Base-by-base conservation (phyloP, 2,113 vertebrate genomes). In the Sinocyclocheilus anshuiensis region DNA sequence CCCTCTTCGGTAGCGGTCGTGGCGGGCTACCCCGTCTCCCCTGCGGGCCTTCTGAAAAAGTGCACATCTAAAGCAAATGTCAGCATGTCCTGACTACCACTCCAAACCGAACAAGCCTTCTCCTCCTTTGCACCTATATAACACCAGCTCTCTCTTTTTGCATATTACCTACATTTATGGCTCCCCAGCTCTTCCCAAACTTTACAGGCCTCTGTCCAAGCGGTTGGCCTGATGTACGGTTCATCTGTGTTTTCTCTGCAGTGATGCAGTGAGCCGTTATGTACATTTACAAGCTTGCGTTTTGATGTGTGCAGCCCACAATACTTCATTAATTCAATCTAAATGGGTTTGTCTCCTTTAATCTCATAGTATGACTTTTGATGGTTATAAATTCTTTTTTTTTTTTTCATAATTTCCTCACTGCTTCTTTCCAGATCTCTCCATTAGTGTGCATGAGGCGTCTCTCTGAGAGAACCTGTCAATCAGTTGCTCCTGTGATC, bases 11-110 rank as follows among this genome's bases (percentile, higher is more conserved):
- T 86, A 85, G 42, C 86, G 85, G 82, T 89, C 90, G 89, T 87
- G 84, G 84, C 85, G 86, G 88, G 77, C 86, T 89, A 89, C 91
- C 89, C 89, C 81, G 76, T 77, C 88, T 81, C 89, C 85, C 92
- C 91, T 87, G 87, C 85, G 13, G 92, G 88, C 91, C 78, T 87
- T 92, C 88, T 48, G 88, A 81, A 84, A 92, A 93, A 93, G 89
- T 91, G 91, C 93, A 92, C 92, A 93, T 92, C 90, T 83, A 86
- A 86, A 91, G 88, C 88, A 91, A 94, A 93, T 93, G 92, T 92
- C 92, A 93, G 87, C 90, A 86, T 90, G 84, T 85, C 86, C 86
- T 88, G 74, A 15, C 59, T 89, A 77, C 77, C 72, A 83, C 87
- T 84, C 71, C 89, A 88, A 89, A 79, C 82, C 85, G 89, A 83